phyloP scores from a whole-genome alignment of 2,113 vertebrate species.

The Engraulis encrasicolus region DNA sequence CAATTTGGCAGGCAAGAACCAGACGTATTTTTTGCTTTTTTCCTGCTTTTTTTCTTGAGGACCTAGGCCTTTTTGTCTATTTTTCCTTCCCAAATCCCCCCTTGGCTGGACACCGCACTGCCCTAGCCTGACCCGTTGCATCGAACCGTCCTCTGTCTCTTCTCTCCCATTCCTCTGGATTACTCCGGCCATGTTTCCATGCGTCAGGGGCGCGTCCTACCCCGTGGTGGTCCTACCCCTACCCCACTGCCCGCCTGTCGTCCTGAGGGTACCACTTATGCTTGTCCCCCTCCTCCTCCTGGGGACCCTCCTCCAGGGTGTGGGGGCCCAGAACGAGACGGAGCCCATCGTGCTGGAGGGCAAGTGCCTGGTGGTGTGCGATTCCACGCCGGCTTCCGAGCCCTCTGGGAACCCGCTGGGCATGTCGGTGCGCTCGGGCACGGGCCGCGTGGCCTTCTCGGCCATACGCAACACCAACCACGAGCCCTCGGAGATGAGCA shows the following conservation, averaged over 20 bases:
- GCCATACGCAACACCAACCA: constrained; percentile 79
- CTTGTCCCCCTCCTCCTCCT: constrained; percentile 45
- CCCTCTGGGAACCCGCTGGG: constrained; percentile 74
- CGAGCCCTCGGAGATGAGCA: constrained; percentile 81
- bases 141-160: not conserved
- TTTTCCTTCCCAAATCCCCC: too few species aligned
- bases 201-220: constrained; percentile 4
- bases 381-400: constrained; percentile 72
- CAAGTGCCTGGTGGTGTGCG: constrained; percentile 80
- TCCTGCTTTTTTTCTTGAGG: too few species aligned
- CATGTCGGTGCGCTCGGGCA: constrained; percentile 77
- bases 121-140: not conserved
- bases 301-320: constrained; percentile 13
- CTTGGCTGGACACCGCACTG: too few species aligned
- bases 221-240: not conserved
- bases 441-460: constrained; percentile 75
- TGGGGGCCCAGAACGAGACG: constrained; percentile 74
- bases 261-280: constrained; percentile 52
- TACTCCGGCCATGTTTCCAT: not conserved
- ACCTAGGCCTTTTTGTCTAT: too few species aligned
- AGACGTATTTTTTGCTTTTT: too few species aligned
- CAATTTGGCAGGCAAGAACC: too few species aligned
- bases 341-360: constrained; percentile 79
- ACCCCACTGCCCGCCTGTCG: constrained; percentile 8
- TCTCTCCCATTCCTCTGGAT: too few species aligned